These are phyloP conservation scores for Drosophila navojoa DNA, from an alignment of 1,140 invertebrate genomes.

Conservation along the genomic window DNA sequence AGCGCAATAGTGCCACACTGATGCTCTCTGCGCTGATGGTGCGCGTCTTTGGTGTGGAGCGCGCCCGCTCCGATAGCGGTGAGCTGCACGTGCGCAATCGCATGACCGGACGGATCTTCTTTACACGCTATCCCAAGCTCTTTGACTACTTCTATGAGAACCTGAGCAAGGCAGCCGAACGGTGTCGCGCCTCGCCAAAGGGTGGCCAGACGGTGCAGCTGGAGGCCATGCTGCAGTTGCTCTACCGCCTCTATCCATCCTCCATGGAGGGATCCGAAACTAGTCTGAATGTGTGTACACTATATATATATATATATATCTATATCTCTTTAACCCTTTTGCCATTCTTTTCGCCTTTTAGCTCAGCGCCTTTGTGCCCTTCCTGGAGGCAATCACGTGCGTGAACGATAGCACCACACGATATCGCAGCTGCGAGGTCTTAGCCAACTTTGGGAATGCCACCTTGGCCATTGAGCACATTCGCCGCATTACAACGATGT, in stretches of 20 bases:
- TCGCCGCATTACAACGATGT: neutral
- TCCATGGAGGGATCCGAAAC: slow-evolving; percentile 87
- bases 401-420: slow-evolving; percentile 50
- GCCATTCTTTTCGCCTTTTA: neutral
- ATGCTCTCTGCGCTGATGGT: slow-evolving; percentile 93
- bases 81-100: slow-evolving; percentile 90
- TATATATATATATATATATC: neutral
- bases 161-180: slow-evolving; percentile 47
- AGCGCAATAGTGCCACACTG: slow-evolving; percentile 94
- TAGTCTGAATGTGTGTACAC: slow-evolving; percentile 86
- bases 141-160: slow-evolving; percentile 90
- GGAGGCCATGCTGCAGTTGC: slow-evolving; percentile 91
- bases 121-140: slow-evolving; percentile 91
- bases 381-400: slow-evolving; percentile 86
- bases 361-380: slow-evolving; percentile 88
- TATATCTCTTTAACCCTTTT: neutral
- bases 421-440: slow-evolving; percentile 37
- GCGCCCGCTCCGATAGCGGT: slow-evolving; percentile 88
- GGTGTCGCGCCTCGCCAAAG: neutral
- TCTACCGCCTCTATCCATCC: slow-evolving; percentile 91
- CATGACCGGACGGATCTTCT: slow-evolving; percentile 92
- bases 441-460: slow-evolving; percentile 45
- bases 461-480: slow-evolving; percentile 20
- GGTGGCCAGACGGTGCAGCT: slow-evolving; percentile 85
- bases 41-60: slow-evolving; percentile 95